Evolutionary conservation across 2,797 vertebrate species (phyloP).

Genomic region (Microcaecilia unicolor): DNA sequence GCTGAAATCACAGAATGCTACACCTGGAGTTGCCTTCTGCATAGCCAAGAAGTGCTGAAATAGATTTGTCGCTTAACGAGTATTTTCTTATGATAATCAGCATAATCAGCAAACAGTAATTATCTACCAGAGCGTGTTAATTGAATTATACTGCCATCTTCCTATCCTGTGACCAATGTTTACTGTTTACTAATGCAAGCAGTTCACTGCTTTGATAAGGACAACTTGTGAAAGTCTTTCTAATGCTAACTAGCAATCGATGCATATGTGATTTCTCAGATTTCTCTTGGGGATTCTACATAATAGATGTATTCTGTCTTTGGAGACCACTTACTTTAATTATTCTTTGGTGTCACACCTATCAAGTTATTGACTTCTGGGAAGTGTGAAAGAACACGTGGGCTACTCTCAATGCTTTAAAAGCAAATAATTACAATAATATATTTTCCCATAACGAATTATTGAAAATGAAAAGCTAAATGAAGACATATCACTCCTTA

Average conservation of each 20-base stretch:
- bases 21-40: no score
- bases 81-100: conserved; percentile 58
- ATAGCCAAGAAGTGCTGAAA: no score
- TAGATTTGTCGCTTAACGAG: conserved; percentile 52
- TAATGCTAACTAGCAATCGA: conserved; percentile 60
- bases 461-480: no score
- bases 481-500: no score
- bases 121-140: conserved; percentile 66
- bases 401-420: no score
- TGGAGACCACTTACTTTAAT: conserved; percentile 58
- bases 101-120: conserved; percentile 64
- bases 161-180: conserved; percentile 55
- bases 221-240: conserved; percentile 48
- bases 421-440: no score
- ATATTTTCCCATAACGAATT: no score
- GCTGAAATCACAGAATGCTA: no score
- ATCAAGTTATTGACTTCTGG: conserved; percentile 51
- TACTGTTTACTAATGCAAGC: conserved; percentile 52
- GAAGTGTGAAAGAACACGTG: conserved; percentile 21
- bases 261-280: conserved; percentile 56
- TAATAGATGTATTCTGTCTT: conserved; percentile 55
- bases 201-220: conserved; percentile 47
- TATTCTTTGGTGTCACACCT: conserved; percentile 51
- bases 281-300: conserved; percentile 61
- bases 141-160: conserved; percentile 49